Base-by-base conservation (phyloP, 2,888 invertebrate genomes). In the Gymnoscelis rufifasciata region DNA sequence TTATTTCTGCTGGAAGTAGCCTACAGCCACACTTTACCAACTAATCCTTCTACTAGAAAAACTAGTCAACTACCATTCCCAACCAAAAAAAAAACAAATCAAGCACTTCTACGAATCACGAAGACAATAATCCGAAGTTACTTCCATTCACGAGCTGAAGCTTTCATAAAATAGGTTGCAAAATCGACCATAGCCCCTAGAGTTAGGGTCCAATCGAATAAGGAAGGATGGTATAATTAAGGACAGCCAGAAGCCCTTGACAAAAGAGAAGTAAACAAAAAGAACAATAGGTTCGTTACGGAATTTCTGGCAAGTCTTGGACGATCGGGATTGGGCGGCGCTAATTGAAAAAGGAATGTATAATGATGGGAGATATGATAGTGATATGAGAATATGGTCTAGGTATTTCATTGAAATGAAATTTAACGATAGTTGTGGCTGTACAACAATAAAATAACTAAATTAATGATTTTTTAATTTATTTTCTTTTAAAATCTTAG, bases 281-380 rank as follows among this genome's bases (percentile, higher is more conserved):
- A 78, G 71, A 70, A 83, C 82, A 83, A 82, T 81, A 71, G 66
- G 67, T 74, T 82, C 76, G 76, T 83, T 82, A 82, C 66, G 62
- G 62, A 65, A 73, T 74, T 75, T 75, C 74, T 72, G 68, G 72
- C 70, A 68, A 68, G 62, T 64, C 63, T 62, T 58, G 54, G 48
- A 53, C 57, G 59, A 62, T 60, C 57, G 58, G 42, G 38, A 19
- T 35, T 62, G 62, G 59, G 60, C 54, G 68, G 68, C 76, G 69
- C 72, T 80, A 78, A 80, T 78, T 74, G 68, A 64, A 69, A 69
- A 68, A 68, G 63, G 64, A n/a, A n/a, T n/a, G n/a, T n/a, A n/a
- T n/a, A n/a, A n/a, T n/a, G n/a, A n/a, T n/a, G n/a, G n/a, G n/a
- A n/a, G n/a, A n/a, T n/a, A n/a, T n/a, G n/a, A n/a, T n/a, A n/a